Percentiles rank a stretch among this genome's conserved stretches.
These are phyloP conservation scores for Luehdorfia chinensis DNA, from an alignment of 1,140 invertebrate species.

Conservation along the genomic window DNA sequence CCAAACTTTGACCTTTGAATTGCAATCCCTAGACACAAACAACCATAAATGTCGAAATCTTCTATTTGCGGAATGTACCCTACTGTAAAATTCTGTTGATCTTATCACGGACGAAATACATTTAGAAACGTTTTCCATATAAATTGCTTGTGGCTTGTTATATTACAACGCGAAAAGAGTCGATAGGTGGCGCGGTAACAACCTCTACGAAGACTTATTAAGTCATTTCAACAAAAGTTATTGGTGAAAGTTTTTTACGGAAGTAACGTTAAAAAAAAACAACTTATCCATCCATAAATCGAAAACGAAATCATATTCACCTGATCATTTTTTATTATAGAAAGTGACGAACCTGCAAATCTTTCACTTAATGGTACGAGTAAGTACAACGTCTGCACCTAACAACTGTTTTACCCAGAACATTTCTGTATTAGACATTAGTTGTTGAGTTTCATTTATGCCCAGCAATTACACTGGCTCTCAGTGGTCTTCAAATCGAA, in stretches of 20 bases:
- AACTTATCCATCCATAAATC: not conserved
- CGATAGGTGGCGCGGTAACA: conserved; percentile 48
- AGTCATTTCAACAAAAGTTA: conserved; percentile 39
- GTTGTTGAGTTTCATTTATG: too few species aligned
- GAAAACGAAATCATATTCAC: too few species aligned
- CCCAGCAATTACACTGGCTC: too few species aligned
- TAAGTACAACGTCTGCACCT: too few species aligned
- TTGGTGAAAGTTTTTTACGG: conserved; percentile 15
- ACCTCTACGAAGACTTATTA: conserved; percentile 41
- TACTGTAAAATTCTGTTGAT: conserved; percentile 31
- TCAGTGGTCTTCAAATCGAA: too few species aligned
- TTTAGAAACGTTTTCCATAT: conserved; percentile 63
- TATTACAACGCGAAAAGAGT: conserved; percentile 44
- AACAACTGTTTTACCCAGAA: too few species aligned
- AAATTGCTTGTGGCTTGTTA: conserved; percentile 55
- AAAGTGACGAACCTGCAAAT: too few species aligned
- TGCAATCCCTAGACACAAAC: conserved; percentile 22
- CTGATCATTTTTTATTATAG: too few species aligned
- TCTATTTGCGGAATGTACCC: conserved; percentile 21
- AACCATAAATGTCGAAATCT: conserved; percentile 25
- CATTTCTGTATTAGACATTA: too few species aligned
- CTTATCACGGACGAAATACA: conserved; percentile 53
- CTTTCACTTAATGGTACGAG: too few species aligned
- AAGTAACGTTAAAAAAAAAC: conserved; percentile 13
- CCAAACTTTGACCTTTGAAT: not conserved